Base-by-base conservation (phyloP, 2,113 vertebrate species). In the Uria lomvia region DNA sequence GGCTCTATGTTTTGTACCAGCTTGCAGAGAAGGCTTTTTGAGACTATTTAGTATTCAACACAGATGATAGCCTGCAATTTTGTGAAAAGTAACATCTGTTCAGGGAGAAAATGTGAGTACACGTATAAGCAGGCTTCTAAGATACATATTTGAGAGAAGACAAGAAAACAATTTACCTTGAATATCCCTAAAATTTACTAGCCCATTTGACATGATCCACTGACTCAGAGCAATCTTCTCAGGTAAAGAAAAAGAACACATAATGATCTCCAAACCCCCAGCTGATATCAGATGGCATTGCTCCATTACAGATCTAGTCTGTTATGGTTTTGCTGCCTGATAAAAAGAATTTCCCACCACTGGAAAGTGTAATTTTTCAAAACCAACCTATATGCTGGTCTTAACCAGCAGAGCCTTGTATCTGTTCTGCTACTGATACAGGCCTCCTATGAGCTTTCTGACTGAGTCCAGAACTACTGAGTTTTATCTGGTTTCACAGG, bases 81-180 rank as follows among this genome's bases (percentile, higher is more conserved):
- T 86, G 66, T 91, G 91, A 94, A 81, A 94, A 92, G 60, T 74
- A 96, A 89, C 70, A 67, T 94, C 95, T 96, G 80, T 75, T 92
- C 40, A 52, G 43, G 70, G 45, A 91, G 73, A 87, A 86, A 55
- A 45, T 53, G 32, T 62, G 26, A 88, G 53, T 65, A 86, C 30
- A 30, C 29, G 36, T 58, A 58, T n/a, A 86, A 88, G 52, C 55
- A 88, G 91, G 68, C 86, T 95, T 86, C 73, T 49, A 87, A 94
- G 73, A n/a, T 27, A 6, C 0, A 1, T 63, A 84, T 89, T 66
- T 66, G 26, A 74, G 59, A 86, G 38, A 77, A 56, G 24, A 88
- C 45, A 23, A 92, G 17, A 75, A 86, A 92, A 90, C 21, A 68
- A 23, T 79, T 93, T 75, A 90, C 24, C 36, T 87, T 1, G 2